phyloP scores from a whole-genome alignment of 23 tunicate species.

The Trididemnum miniatum region DNA sequence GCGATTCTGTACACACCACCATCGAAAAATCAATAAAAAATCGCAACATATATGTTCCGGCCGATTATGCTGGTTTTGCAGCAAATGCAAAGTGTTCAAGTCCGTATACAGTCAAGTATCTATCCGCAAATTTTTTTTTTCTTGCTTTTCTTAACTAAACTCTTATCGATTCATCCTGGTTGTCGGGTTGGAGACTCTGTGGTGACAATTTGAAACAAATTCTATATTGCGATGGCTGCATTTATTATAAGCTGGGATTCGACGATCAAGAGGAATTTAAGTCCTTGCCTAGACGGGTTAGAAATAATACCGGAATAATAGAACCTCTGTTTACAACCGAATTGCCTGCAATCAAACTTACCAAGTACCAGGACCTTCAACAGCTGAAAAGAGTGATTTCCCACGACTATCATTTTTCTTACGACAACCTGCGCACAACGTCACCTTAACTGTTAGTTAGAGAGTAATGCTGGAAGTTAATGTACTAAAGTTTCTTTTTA shows the following conservation, averaged over 20 bases:
- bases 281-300: background rate
- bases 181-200: background rate
- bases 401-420: background rate
- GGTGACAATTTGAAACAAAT: background rate
- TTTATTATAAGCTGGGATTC: background rate
- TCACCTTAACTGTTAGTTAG: background rate
- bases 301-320: background rate
- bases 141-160: background rate
- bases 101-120: background rate
- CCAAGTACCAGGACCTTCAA: slow-evolving; percentile 1
- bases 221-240: background rate
- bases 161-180: background rate
- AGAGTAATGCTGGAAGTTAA: background rate
- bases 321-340: background rate
- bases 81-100: background rate
- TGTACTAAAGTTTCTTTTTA: background rate
- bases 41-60: background rate
- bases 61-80: background rate
- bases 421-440: background rate
- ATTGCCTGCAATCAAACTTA: background rate
- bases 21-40: background rate
- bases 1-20: background rate
- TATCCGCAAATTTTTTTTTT: background rate
- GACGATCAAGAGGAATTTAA: background rate
- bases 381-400: background rate